Base-by-base conservation (phyloP, 2,888 invertebrate genomes). In the Octodonta nipae region DNA sequence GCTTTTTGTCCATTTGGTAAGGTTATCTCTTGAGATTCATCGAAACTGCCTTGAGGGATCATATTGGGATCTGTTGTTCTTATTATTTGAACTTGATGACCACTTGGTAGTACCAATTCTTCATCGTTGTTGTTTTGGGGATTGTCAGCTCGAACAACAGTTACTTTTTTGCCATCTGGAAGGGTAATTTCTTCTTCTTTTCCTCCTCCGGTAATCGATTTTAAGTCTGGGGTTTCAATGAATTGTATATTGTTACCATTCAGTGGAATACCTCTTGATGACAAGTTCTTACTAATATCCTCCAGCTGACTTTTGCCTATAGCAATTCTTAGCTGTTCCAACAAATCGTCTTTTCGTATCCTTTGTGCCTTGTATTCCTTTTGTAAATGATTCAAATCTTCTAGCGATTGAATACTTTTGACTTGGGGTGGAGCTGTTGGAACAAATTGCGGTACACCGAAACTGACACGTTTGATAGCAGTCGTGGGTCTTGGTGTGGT, bases 231-330 rank as follows among this genome's bases (percentile, higher is more conserved):
- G n/a, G n/a, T n/a, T n/a, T n/a, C n/a, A 34, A 78, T 75, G 0
- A 78, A 71, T 61, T 84, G 81, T 10, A 80, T 73, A 46, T 75
- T 77, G 54, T 83, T 78, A 1, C 83, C 84, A 46, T 80, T 81
- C 28, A 84, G 53, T 5, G 79, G 71, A 30, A 84, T 70, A 53
- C 83, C 83, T 39, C 81, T 69, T 1, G 81, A 78, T 1, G 78
- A 71, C 34, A 76, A 73, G 41, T 81, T 81, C 51, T 74, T 79
- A 30, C 71, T 70, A 16, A 64, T 68, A 24, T 75, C 75, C 47
- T 72, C 71, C n/a, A 63, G 63, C 1, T 73, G 71, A 0, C 73
- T 71, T 14, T 75, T 71, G 51, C 80, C 78, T 11, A 84, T 64
- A 1, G 82, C 82, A 13, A 79, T 67, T 51, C 78, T 77, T 6